Conservation (phyloP, 2,888 invertebrate genomes). For the Linyphia triangularis region DNA sequence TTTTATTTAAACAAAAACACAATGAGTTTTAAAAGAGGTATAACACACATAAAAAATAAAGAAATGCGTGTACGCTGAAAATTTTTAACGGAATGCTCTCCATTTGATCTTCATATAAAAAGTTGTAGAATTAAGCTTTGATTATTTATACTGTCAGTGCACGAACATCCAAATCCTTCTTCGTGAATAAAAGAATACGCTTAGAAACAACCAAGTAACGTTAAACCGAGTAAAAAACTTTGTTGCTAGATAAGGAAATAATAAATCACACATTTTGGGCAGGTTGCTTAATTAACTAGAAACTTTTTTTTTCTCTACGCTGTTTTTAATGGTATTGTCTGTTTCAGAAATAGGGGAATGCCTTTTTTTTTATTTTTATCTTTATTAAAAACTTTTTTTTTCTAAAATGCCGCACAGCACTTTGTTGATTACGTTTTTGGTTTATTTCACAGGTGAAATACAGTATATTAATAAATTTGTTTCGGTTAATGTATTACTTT, state of each 20-base stretch:
- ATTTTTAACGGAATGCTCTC: background rate
- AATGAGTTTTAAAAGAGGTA: background rate
- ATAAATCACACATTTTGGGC: slow-evolving; percentile 55
- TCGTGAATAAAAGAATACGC: slow-evolving; percentile 1
- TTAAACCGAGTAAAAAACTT: background rate
- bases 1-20: background rate
- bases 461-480: background rate
- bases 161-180: slow-evolving; percentile 15
- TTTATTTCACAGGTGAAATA: background rate
- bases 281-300: slow-evolving; percentile 55
- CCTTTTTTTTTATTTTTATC: slow-evolving; percentile 8
- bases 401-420: background rate
- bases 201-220: slow-evolving; percentile 13
- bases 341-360: slow-evolving; percentile 19
- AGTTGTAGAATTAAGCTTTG: slow-evolving; percentile 11
- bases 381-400: background rate
- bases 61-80: background rate
- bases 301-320: slow-evolving; percentile 28
- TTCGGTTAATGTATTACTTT: background rate
- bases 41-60: background rate
- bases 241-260: slow-evolving; percentile 45
- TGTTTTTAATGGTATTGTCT: slow-evolving; percentile 38
- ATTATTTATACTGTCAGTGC: slow-evolving; percentile 28
- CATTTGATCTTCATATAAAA: slow-evolving; percentile 5
- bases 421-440: slow-evolving; percentile 37